Conservation (phyloP, 2,888 invertebrate genomes). For the Beris morrisii region DNA sequence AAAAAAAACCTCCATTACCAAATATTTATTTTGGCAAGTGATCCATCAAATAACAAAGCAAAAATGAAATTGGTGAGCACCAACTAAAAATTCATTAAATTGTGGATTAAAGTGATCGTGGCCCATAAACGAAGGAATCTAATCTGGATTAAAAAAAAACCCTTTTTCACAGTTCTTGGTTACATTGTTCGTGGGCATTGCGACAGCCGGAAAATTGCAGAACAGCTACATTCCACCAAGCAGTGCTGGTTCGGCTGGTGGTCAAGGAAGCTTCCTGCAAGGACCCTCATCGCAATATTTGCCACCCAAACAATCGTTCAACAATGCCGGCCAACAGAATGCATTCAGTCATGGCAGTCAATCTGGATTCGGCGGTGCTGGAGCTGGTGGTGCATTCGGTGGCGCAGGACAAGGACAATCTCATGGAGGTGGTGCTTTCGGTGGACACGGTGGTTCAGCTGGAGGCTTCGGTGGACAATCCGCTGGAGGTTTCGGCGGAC, state of each 20-base stretch:
- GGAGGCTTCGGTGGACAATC: slow-evolving; percentile 1
- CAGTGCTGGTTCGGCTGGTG: slow-evolving; percentile 42
- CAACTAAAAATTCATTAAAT: not conserved
- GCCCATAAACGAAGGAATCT: not conserved
- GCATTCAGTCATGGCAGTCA: slow-evolving; percentile 28
- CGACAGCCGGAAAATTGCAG: slow-evolving; percentile 45
- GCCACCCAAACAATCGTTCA: slow-evolving; percentile 43
- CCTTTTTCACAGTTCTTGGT: slow-evolving; percentile 39
- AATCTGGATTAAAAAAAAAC: slow-evolving; percentile 1
- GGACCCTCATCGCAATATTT: slow-evolving; percentile 36
- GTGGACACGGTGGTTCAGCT: slow-evolving; percentile 15
- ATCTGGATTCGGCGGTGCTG: slow-evolving; percentile 23
- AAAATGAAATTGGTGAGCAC: slow-evolving; percentile 39
- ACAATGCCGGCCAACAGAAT: slow-evolving; percentile 36
- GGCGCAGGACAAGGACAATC: slow-evolving; percentile 14
- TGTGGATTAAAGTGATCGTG: slow-evolving; percentile 5
- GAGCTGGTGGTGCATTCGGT: not conserved
- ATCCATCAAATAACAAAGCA: slow-evolving; percentile 9
- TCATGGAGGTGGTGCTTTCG: not conserved
- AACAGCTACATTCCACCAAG: slow-evolving; percentile 48
- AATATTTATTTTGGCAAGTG: slow-evolving; percentile 21
- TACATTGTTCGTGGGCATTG: slow-evolving; percentile 41
- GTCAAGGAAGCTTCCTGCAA: slow-evolving; percentile 41
- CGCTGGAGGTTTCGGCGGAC: not conserved
- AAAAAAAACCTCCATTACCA: not conserved